Base-by-base conservation (phyloP, 2,888 invertebrate genomes). In the Salpingus planirostris region DNA sequence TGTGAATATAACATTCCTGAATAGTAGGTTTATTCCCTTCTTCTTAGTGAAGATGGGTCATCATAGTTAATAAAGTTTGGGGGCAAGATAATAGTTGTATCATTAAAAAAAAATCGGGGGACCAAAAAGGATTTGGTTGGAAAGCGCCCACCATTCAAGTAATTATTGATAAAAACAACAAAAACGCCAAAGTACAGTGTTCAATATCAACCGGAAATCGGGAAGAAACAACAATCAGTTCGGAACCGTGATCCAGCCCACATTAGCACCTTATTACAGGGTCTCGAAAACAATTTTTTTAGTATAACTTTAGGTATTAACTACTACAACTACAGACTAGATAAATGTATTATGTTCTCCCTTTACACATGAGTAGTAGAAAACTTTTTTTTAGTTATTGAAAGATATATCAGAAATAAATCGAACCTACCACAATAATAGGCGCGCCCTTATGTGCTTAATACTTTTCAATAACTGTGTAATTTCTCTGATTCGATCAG, bases 171-270 rank as follows among this genome's bases (percentile, higher is more conserved):
- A 26, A 29, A 30, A 28, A 26, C 30, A 36, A 36, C 15, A 15
- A 31, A n/a, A 21, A 21, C 11, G 11, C 22, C 13, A 15, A 25
- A 26, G 18, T 14, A n/a, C 25, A 25, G 6, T 11, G 14, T 15
- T 11, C 11, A 39, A 34, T 34, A 31, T 38, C 27, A 35, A 21
- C 10, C 18, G 29, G 33, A 30, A 38, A 22, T 21, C n/a, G n/a
- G n/a, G n/a, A n/a, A n/a, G 30, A 33, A 25, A 31, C 27, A 23
- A 33, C 15, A 30, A 38, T 43, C 33, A 33, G 34, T 31, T 33
- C 40, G 29, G 34, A n/a, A n/a, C n/a, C 28, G 41, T 41, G 15
- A 11, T 24, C 29, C 29, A 28, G 29, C 33, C 29, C 15, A 4
- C 5, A 31, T 35, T 35, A 35, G 35, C 35, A 35, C 35, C 35